Conservation (phyloP, 2,113 vertebrate species). For the Rhea pennata region DNA sequence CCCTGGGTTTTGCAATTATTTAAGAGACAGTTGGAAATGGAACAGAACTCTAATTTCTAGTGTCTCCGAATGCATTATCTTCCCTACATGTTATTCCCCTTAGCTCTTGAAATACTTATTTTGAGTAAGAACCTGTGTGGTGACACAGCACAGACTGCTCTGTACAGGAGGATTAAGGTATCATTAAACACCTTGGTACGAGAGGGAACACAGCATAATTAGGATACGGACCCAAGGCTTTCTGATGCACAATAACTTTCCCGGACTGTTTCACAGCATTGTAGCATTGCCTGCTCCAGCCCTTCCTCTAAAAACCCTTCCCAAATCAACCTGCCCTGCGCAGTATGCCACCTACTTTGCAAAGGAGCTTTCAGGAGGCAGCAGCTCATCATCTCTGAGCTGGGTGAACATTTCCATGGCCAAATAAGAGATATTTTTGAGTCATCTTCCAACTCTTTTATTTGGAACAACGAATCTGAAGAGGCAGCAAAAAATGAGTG, state of each 20-base stretch:
- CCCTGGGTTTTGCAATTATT: not conserved
- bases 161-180: not conserved
- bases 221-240: not conserved
- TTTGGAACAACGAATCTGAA: not conserved
- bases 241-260: not conserved
- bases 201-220: not conserved
- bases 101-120: not conserved
- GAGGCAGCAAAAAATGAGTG: not conserved
- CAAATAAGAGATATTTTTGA: not conserved
- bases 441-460: not conserved
- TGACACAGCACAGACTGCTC: not conserved
- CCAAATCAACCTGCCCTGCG: not conserved
- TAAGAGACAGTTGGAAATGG: not conserved
- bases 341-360: not conserved
- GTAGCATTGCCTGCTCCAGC: not conserved
- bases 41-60: not conserved
- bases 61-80: not conserved
- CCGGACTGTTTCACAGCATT: not conserved
- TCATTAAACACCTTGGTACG: conserved; percentile 21
- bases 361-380: not conserved
- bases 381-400: not conserved
- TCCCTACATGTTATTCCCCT: not conserved
- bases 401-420: not conserved
- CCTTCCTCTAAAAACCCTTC: not conserved
- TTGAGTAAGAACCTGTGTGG: not conserved